Conservation (phyloP, 1,140 invertebrate genomes). For the roundworm (Caenorhabditis elegans) region DNA sequence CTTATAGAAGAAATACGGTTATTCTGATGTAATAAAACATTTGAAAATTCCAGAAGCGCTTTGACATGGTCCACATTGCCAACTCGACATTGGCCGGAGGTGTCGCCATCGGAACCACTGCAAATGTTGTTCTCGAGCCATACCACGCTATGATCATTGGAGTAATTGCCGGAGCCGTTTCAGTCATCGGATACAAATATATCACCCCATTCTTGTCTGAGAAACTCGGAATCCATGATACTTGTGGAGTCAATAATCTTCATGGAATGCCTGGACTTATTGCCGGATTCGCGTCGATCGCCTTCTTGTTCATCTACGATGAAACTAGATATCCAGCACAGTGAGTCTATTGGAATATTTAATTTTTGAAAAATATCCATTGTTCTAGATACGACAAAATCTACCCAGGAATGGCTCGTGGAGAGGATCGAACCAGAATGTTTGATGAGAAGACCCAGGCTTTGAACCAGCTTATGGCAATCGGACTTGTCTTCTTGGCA, state of each 20-base stretch:
- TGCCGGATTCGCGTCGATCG: slow-evolving; percentile 75
- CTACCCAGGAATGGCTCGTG: slow-evolving; percentile 34
- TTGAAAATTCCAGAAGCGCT: slow-evolving; percentile 50
- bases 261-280: slow-evolving; percentile 91
- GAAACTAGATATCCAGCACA: slow-evolving; percentile 9
- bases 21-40: too few relatives aligned
- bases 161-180: slow-evolving; percentile 77
- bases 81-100: slow-evolving; percentile 71
- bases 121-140: slow-evolving; percentile 77
- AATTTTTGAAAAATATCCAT: too few relatives aligned
- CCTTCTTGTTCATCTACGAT: slow-evolving; percentile 34
- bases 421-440: not conserved
- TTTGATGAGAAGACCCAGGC: slow-evolving; percentile 47
- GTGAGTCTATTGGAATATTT: not conserved
- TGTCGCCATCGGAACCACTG: slow-evolving; percentile 72
- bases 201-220: slow-evolving; percentile 77
- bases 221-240: slow-evolving; percentile 79
- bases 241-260: slow-evolving; percentile 91
- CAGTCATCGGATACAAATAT: slow-evolving; percentile 81
- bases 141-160: slow-evolving; percentile 83
- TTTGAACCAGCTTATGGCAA: slow-evolving; percentile 53
- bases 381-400: slow-evolving; percentile 28
- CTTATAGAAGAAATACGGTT: too few relatives aligned
- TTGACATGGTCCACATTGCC: slow-evolving; percentile 69
- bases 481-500: slow-evolving; percentile 52